phyloP scores from a whole-genome alignment of 2,888 invertebrate species.

The Acronicta leporina region DNA sequence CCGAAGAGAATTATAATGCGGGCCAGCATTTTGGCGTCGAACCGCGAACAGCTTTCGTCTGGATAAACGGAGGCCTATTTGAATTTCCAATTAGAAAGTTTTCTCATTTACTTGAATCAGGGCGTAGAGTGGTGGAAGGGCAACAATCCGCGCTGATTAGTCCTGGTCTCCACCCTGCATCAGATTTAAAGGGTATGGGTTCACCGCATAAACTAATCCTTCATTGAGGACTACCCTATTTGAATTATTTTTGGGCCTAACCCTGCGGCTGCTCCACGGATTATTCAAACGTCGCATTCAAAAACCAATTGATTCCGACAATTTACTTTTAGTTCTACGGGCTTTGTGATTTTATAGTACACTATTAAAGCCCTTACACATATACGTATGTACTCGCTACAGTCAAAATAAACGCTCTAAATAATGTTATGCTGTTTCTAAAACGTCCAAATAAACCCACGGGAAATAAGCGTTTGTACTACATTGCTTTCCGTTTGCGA shows the following conservation, averaged over 20 bases:
- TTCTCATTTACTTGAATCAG: slow-evolving; percentile 89
- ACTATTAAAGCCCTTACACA: slow-evolving; percentile 21
- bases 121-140: slow-evolving; percentile 85
- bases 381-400: slow-evolving; percentile 8
- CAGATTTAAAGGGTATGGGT: slow-evolving; percentile 83
- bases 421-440: slow-evolving; percentile 32
- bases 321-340: slow-evolving; percentile 49
- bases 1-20: slow-evolving; percentile 73
- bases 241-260: slow-evolving; percentile 73
- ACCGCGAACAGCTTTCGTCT: slow-evolving; percentile 82
- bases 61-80: slow-evolving; percentile 86
- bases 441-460: slow-evolving; percentile 29
- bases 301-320: slow-evolving; percentile 58
- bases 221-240: slow-evolving; percentile 73
- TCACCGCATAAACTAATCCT: slow-evolving; percentile 82
- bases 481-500: slow-evolving; percentile 28
- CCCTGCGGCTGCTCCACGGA: slow-evolving; percentile 58
- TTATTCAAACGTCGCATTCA: slow-evolving; percentile 58
- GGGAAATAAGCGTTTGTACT: slow-evolving; percentile 42
- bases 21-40: slow-evolving; percentile 74
- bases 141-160: slow-evolving; percentile 87
- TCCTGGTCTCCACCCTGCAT: slow-evolving; percentile 79
- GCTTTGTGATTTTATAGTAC: slow-evolving; percentile 24
- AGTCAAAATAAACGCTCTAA: slow-evolving; percentile 21
- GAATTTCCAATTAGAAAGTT: slow-evolving; percentile 89